A percentile compares a stretch with the other conserved stretches of the same genome.
phyloP scores from a whole-genome alignment of 1,140 invertebrate species.

The Zaprionus ghesquierei region DNA sequence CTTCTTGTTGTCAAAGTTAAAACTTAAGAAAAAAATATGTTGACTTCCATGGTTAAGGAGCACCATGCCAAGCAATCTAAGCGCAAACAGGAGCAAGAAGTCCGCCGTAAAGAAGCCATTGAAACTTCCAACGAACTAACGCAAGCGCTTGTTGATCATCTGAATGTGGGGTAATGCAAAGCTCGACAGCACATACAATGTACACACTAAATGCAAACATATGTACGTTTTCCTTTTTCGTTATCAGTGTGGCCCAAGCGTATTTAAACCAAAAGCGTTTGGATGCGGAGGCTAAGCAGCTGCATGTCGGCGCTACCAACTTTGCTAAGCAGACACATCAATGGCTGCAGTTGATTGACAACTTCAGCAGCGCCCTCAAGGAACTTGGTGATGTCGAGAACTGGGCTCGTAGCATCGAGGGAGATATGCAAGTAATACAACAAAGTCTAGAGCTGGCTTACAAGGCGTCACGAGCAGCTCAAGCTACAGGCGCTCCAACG shows the following conservation, averaged over 20 bases:
- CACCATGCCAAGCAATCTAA: constrained; percentile 90
- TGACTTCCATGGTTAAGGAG: constrained; percentile 93
- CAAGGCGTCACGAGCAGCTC: constrained; percentile 87
- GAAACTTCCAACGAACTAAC: constrained; percentile 95
- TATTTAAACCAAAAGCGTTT: constrained; percentile 99
- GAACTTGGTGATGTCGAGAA: constrained; percentile 99
- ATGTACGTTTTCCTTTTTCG: too few relatives aligned
- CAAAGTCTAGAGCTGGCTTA: constrained; percentile 97
- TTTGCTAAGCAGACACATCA: constrained; percentile 98
- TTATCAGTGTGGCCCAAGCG: constrained; percentile 92
- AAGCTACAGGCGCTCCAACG: constrained; percentile 10
- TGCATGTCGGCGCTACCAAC: constrained; percentile 96
- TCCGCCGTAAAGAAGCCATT: constrained; percentile 94
- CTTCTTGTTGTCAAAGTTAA: neutral
- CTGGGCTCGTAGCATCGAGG: constrained; percentile 98
- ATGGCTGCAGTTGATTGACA: constrained; percentile 97
- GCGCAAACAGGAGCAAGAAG: constrained; percentile 89
- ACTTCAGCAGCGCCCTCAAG: constrained; percentile 97
- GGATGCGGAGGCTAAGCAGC: constrained; percentile 97
- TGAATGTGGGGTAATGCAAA: constrained; percentile 95
- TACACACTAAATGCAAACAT: neutral
- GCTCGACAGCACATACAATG: neutral
- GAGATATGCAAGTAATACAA: constrained; percentile 96
- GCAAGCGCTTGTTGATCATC: constrained; percentile 96
- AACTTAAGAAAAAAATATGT: constrained; percentile 85